A percentile compares a stretch with the other conserved stretches of the same genome.
phyloP scores from a whole-genome alignment of 2,888 invertebrate species.

The Meloe dianella region DNA sequence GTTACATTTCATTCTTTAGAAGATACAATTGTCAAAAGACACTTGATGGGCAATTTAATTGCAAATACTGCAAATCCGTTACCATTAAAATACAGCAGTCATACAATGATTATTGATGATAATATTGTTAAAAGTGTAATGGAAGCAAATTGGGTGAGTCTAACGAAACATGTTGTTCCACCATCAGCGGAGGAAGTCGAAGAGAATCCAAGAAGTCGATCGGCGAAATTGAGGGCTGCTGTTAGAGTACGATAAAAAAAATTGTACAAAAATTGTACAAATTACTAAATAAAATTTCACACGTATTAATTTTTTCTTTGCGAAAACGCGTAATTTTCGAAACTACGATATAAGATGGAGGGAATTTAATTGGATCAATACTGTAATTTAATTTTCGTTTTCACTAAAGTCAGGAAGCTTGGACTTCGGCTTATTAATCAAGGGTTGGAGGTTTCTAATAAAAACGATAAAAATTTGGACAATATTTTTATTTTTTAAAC shows the following conservation, averaged over 20 bases:
- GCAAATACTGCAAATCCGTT: slow-evolving; percentile 75
- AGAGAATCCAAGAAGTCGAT: slow-evolving; percentile 83
- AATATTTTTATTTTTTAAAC: no score
- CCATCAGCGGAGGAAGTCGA: slow-evolving; percentile 78
- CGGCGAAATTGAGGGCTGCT: slow-evolving; percentile 87
- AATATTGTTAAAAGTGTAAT: slow-evolving; percentile 68
- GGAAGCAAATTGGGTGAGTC: slow-evolving; percentile 75
- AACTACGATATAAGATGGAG: neutral
- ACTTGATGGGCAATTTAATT: slow-evolving; percentile 78
- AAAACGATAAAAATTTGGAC: neutral
- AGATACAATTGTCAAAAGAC: slow-evolving; percentile 91
- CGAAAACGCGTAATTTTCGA: neutral
- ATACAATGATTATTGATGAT: slow-evolving; percentile 65
- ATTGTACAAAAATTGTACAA: neutral
- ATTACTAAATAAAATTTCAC: slow-evolving; percentile 9
- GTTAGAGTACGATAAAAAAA: slow-evolving; percentile 68
- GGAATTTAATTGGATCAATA: neutral
- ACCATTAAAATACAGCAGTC: slow-evolving; percentile 74
- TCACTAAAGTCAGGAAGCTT: neutral
- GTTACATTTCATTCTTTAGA: slow-evolving; percentile 93
- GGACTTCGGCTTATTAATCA: neutral
- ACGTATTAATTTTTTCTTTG: neutral
- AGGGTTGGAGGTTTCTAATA: neutral
- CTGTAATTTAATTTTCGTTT: neutral
- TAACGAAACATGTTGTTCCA: slow-evolving; percentile 80